Evolutionary conservation across 92 coral and sea anemone species (phyloP).

Genomic region (Hydrozoanthus gracilis): DNA sequence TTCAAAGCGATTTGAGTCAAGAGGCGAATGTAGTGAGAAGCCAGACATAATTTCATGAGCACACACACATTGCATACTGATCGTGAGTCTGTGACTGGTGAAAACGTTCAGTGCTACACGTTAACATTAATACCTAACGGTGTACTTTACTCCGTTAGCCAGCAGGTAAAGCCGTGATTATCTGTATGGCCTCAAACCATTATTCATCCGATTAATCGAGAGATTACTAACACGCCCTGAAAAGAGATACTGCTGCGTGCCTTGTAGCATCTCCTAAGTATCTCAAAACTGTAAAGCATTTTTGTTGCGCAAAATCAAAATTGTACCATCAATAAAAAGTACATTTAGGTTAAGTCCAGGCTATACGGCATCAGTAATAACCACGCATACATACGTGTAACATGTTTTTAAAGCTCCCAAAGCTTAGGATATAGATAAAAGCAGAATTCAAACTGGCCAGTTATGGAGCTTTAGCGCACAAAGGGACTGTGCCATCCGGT

Average conservation of each 20-base stretch:
- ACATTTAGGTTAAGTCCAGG: no score
- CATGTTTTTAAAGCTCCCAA: neutral
- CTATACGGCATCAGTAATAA: no score
- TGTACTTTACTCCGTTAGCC: neutral
- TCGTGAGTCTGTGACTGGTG: no score
- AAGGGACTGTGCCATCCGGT: neutral
- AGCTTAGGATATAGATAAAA: no score
- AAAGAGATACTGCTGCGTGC: neutral
- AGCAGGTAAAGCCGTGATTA: neutral
- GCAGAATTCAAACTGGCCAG: no score
- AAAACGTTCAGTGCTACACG: neutral
- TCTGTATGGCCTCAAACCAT: neutral
- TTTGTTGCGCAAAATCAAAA: no score
- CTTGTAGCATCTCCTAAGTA: no score
- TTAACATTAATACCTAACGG: neutral
- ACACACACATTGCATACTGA: neutral
- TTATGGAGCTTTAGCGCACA: neutral
- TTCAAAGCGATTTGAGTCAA: no score
- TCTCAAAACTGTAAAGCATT: no score
- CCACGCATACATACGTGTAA: no score
- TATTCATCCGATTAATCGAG: neutral
- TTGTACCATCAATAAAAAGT: no score
- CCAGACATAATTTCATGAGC: neutral
- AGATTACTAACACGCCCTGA: neutral
- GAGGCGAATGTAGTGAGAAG: neutral